phyloP scores from a whole-genome alignment of 2,888 invertebrate genomes.

The Acleris holmiana region DNA sequence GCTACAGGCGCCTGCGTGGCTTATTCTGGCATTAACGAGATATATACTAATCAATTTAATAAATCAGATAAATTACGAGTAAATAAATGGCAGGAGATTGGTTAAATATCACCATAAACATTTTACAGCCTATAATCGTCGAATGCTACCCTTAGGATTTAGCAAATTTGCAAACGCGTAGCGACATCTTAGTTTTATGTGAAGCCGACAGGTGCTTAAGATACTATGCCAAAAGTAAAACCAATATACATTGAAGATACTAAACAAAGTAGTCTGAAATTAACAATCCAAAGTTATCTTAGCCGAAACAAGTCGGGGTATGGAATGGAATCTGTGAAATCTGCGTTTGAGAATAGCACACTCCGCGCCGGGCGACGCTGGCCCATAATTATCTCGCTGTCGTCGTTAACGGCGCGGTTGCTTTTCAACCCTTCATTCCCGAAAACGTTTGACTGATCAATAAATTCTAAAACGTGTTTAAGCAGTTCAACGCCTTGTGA shows the following conservation, averaged over 20 bases:
- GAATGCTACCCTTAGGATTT: no score
- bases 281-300: not conserved
- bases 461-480: constrained; percentile 4
- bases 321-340: not conserved
- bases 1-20: constrained; percentile 4
- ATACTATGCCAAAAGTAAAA: no score
- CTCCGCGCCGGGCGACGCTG: constrained; percentile 12
- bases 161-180: no score
- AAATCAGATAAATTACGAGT: no score
- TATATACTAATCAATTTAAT: not conserved
- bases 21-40: constrained; percentile 2
- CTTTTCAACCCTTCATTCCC: constrained; percentile 38
- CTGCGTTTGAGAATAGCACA: constrained; percentile 7
- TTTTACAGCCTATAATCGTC: no score
- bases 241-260: no score
- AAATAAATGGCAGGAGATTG: no score
- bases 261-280: not conserved
- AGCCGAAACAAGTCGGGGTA: not conserved
- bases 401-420: constrained; percentile 40
- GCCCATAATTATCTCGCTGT: constrained; percentile 39
- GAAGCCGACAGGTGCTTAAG: no score
- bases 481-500: no score
- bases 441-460: constrained; percentile 27
- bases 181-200: no score
- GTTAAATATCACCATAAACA: no score